These are phyloP conservation scores for Ceriagrion tenellum DNA, from an alignment of 2,888 invertebrate species.

Conservation along the genomic window DNA sequence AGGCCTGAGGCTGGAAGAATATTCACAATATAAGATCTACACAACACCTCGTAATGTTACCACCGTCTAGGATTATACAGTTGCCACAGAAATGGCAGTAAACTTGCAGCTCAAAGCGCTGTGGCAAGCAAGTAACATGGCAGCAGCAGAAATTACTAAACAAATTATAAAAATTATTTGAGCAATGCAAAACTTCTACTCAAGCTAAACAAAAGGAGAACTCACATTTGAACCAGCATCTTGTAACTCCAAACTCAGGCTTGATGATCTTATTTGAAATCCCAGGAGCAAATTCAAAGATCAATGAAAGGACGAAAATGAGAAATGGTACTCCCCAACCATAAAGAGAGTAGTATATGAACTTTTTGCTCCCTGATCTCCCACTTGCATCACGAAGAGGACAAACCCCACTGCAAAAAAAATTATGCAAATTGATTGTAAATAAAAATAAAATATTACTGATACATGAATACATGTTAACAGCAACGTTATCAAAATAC, in stretches of 20 bases:
- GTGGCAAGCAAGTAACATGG: no score
- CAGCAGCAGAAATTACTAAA: no score
- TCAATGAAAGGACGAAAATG: conserved; percentile 79
- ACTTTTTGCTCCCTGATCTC: conserved; percentile 80
- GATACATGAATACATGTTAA: neutral
- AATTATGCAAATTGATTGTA: neutral
- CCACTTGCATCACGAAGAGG: conserved; percentile 75
- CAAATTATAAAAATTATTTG: no score
- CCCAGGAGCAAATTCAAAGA: conserved; percentile 80
- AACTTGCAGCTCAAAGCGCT: no score
- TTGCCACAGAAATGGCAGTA: no score
- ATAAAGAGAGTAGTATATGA: conserved; percentile 83
- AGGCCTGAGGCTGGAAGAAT: no score
- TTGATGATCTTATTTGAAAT: conserved; percentile 78
- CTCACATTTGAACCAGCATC: conserved; percentile 83
- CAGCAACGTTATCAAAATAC: neutral
- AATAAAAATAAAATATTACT: neutral
- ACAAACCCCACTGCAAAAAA: conserved; percentile 79
- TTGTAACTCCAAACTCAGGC: conserved; percentile 80
- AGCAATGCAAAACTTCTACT: no score
- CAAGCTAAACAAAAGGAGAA: conserved; percentile 68
- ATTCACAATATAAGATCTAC: no score
- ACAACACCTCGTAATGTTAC: no score
- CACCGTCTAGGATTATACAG: no score
- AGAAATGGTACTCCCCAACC: conserved; percentile 84